Evolutionary conservation across 2,888 invertebrate species (phyloP), one percentile per base, ranked within the genome.

Genomic region (Calameuta idolon): DNA sequence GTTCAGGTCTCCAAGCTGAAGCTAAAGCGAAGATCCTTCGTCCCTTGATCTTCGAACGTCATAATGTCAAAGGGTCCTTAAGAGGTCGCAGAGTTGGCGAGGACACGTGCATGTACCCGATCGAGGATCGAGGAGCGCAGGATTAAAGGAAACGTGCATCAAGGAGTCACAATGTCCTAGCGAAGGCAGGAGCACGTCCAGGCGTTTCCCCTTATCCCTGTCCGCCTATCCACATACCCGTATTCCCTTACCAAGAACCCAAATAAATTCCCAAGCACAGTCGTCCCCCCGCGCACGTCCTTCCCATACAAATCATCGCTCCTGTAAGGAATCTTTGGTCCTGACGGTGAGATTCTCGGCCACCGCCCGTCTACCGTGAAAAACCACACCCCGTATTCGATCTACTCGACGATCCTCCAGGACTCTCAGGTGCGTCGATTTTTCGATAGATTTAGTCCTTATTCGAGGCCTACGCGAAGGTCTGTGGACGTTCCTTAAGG

Each of bases 141-240:
- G 77, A 83, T 84, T 84, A 78, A 71, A 80, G 83, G 81, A 74
- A 75, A 82, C 80, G 80, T 78, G 37, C 76, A 71, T 71, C 55
- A 79, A 82, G 80, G 80, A 83, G 81, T 83, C 82, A 89, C 87
- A 85, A 90, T 90, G 90, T 90, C 89, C 89, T 89, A 90, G 90
- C 90, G 89, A 89, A 90, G 89, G 89, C 86, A 87, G 85, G 80
- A 87, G 73, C 82, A 80, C 82, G 84, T 84, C 81, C 84, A 87
- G 87, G 85, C 85, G 86, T 86, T 55, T 85, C 86, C 88, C 87
- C 82, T 86, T 81, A 84, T 85, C 87, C 85, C 82, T 81, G 80
- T 86, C 89, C 86, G 35, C 74, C 71, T 33, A 71, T 71, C 31
- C 33, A 71, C 31, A 4, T 9, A 71, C 71, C 71, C 71, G 71